A percentile compares a stretch with the other conserved stretches of the same genome.
These are phyloP conservation scores for Drosophila novamexicana DNA, from an alignment of 1,140 invertebrate genomes.

Conservation along the genomic window DNA sequence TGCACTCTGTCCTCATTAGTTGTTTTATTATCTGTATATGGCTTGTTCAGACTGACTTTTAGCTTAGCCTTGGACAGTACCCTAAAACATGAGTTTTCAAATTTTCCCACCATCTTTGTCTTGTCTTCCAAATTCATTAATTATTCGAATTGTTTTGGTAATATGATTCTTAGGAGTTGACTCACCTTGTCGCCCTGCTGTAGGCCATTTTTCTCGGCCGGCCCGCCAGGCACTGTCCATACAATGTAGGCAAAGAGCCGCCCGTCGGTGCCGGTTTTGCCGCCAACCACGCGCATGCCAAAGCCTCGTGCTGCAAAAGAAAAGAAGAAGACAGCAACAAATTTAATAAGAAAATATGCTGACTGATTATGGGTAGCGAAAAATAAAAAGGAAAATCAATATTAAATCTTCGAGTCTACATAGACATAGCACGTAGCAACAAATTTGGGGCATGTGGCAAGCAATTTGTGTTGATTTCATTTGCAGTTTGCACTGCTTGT, in stretches of 20 bases:
- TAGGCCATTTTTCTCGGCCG: slow-evolving; percentile 94
- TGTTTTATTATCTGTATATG: too few species aligned
- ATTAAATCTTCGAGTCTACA: slow-evolving; percentile 63
- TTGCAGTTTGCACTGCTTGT: slow-evolving; percentile 72
- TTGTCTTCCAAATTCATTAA: slow-evolving; percentile 14
- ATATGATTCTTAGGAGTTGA: slow-evolving; percentile 6
- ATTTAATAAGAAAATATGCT: slow-evolving; percentile 65
- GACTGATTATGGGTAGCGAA: slow-evolving; percentile 50
- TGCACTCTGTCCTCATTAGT: too few species aligned
- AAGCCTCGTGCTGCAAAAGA: slow-evolving; percentile 91
- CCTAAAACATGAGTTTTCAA: slow-evolving; percentile 2
- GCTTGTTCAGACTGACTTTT: too few species aligned
- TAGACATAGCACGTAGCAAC: slow-evolving; percentile 56
- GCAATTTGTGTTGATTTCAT: slow-evolving; percentile 79
- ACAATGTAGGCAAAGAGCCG: slow-evolving; percentile 95
- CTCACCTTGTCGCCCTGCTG: slow-evolving; percentile 94
- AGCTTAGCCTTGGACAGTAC: too few species aligned
- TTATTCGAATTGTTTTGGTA: slow-evolving; percentile 5
- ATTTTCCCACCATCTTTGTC: slow-evolving; percentile 3
- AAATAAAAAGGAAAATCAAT: slow-evolving; percentile 65
- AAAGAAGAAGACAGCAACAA: slow-evolving; percentile 54
- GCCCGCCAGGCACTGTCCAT: slow-evolving; percentile 94
- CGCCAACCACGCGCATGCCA: slow-evolving; percentile 96
- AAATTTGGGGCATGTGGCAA: slow-evolving; percentile 69
- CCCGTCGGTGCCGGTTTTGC: slow-evolving; percentile 92